phyloP scores from a whole-genome alignment of 64 coral and sea anemone species.

The Montipora capricornis region DNA sequence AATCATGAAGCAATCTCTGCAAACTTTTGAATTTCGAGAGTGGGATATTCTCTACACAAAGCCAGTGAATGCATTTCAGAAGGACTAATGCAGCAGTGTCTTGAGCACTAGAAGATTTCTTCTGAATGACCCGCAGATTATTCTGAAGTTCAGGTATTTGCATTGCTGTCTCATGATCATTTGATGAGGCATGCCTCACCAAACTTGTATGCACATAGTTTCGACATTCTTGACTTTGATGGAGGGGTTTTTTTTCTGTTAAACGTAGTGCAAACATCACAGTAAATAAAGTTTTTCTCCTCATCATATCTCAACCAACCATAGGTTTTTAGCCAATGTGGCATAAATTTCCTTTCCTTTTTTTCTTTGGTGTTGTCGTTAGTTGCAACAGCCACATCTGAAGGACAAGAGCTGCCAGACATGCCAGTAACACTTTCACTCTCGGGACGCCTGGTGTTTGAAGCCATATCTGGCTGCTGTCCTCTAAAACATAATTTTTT shows the following conservation, averaged over 20 bases:
- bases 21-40: conserved; percentile 43
- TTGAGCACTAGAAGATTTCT: neutral
- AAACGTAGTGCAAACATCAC: neutral
- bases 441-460: neutral
- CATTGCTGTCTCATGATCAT: neutral
- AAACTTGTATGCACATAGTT: neutral
- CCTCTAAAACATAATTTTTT: neutral
- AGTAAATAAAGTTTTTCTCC: conserved; percentile 11
- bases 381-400: neutral
- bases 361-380: neutral
- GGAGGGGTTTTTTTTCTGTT: neutral
- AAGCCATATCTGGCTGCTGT: neutral
- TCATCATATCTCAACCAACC: conserved; percentile 3
- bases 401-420: neutral
- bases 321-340: neutral
- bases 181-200: neutral
- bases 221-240: conserved; percentile 3
- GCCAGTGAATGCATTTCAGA: conserved; percentile 47
- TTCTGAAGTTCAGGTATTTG: neutral
- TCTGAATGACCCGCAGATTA: neutral
- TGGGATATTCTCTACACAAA: conserved; percentile 56
- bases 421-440: neutral
- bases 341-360: neutral
- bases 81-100: conserved; percentile 10
- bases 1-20: conserved; percentile 38